A percentile compares a stretch with the other conserved stretches of the same genome.
Conservation (phyloP, 2,888 invertebrate species). For the Aethes cnicana region DNA sequence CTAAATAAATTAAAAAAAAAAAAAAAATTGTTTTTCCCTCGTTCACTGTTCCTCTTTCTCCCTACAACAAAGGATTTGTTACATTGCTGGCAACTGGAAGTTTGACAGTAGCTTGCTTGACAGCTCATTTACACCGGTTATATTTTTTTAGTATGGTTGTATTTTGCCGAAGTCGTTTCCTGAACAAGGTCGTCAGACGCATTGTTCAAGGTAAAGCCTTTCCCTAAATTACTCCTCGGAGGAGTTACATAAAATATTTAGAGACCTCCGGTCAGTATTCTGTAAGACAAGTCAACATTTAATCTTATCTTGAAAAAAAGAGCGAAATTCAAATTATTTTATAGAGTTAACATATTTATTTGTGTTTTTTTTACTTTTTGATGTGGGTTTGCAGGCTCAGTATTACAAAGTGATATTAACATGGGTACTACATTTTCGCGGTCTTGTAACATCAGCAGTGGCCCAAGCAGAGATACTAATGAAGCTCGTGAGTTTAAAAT, state of each 20-base stretch:
- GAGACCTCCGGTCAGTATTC: background rate
- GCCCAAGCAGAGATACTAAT: conserved; percentile 42
- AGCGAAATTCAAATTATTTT: conserved; percentile 35
- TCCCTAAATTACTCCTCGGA: conserved; percentile 42
- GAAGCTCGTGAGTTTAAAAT: conserved; percentile 57
- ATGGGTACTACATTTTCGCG: conserved; percentile 76
- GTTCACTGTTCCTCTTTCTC: background rate
- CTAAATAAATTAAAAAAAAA: no score
- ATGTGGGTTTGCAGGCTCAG: conserved; percentile 37
- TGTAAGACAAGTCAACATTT: no score
- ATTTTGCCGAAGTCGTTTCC: conserved; percentile 46
- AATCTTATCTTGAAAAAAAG: conserved; percentile 9
- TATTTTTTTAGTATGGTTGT: conserved; percentile 37
- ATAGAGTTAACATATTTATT: conserved; percentile 26
- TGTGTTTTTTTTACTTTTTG: no score
- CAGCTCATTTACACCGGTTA: background rate
- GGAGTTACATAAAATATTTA: background rate
- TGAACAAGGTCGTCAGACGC: conserved; percentile 55
- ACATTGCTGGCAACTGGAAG: conserved; percentile 9
- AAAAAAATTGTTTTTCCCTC: background rate
- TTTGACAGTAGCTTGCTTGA: conserved; percentile 15
- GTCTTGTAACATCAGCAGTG: conserved; percentile 70
- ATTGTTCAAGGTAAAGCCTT: conserved; percentile 67
- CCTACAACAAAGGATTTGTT: background rate
- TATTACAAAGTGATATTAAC: conserved; percentile 39